Base-by-base conservation (phyloP, 2,113 vertebrate genomes). In the Notothenia rossii region DNA sequence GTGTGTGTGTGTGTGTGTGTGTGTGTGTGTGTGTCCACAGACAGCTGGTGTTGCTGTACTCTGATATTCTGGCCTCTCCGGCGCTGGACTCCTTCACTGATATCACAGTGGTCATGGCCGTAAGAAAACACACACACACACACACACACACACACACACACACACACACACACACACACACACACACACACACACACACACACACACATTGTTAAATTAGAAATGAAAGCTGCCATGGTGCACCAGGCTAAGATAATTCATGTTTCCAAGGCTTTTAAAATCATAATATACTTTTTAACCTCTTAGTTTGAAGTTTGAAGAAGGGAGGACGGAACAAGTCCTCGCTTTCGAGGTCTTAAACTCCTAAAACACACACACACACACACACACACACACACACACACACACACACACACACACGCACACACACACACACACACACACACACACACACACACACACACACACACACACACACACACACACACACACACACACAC, bases 1-100 rank as follows among this genome's bases (percentile, higher is more conserved):
- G 49, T 43, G 72, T 51, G 45, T 40, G 18, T 64, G 29, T 63
- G 66, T 63, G 59, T 56, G 67, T 61, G 64, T 53, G 50, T 48
- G 51, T 53, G 20, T 71, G 53, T 46, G 43, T 53, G 49, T 62
- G 25, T 65, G 20, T 63, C 70, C 65, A 40, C 79, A 98, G 97
- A 72, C 90, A 96, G 9, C 85, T 99, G 77, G 70, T 98, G 56
- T 86, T 95, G 89, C 86, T 96, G 50, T 85, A 84, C 85, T 80
- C 94, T 77, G 96, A 97, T 15, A 2, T 97, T 75, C 83, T 98
- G 84, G 95, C 94, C 62, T 95, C 95, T 58, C 97, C 97, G 80
- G 89, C 94, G 43, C 81, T 95, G 82, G 96, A 94, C 85, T 94
- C 94, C 40, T 83, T 96, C 82, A 90, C 88, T 74, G 94, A 95